Percentiles rank a stretch among this genome's conserved stretches.
Conservation (phyloP, 2,113 vertebrate species). For the Stictonetta naevosa region DNA sequence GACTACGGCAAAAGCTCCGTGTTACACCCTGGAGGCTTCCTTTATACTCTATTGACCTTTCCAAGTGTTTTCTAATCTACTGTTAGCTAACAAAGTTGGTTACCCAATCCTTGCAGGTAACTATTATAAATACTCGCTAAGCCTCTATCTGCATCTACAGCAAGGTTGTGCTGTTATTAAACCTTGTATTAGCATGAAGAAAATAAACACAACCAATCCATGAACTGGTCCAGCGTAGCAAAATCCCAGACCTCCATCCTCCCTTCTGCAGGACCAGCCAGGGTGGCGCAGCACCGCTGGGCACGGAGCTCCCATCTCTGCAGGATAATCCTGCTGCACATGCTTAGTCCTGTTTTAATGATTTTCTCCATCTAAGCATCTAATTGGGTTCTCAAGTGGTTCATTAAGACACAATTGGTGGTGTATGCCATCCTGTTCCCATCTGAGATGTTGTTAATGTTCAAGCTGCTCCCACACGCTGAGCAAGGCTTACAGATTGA, state of each 20-base stretch:
- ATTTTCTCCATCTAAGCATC: neutral
- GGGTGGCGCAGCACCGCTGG: accelerated
- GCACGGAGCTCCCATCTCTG: neutral
- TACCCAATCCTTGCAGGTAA: neutral
- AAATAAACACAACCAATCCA: neutral
- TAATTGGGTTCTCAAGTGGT: neutral
- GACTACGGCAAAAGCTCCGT: neutral
- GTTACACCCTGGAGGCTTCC: neutral
- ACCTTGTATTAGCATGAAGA: neutral
- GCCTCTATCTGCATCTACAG: neutral
- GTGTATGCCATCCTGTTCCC: neutral
- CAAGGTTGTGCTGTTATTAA: neutral
- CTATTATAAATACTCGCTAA: neutral
- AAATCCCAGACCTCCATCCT: neutral
- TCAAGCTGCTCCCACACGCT: neutral
- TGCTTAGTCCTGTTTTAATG: neutral
- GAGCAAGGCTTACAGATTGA: neutral
- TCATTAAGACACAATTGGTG: neutral
- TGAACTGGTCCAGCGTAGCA: neutral
- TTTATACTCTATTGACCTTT: neutral
- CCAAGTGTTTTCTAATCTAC: neutral
- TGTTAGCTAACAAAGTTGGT: neutral
- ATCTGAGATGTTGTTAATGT: neutral
- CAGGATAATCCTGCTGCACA: accelerated
- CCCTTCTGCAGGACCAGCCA: neutral